Conservation (phyloP, 37 sponge, comb jelly and placozoan genomes). For the Tethya wilhelma region DNA sequence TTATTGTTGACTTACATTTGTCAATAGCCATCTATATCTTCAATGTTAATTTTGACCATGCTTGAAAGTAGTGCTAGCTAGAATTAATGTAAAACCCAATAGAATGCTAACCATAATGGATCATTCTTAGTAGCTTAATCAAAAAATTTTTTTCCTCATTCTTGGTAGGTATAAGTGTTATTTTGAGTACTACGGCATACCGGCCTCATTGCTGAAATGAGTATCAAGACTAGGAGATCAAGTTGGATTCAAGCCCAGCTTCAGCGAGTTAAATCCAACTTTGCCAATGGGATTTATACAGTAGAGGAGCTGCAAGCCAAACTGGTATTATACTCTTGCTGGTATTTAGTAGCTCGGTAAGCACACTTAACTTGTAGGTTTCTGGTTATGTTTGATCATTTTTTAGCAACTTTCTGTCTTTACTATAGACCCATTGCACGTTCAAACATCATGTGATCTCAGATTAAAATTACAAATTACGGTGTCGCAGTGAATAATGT, state of each 20-base stretch:
- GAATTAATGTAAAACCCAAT: no score
- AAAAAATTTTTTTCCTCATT: not conserved
- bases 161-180: slow-evolving; percentile 47
- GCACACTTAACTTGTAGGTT: slow-evolving; percentile 11
- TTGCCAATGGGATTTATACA: slow-evolving; percentile 83
- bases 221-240: not conserved
- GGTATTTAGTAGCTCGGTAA: no score
- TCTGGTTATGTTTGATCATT: slow-evolving; percentile 19
- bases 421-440: no score
- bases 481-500: no score
- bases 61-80: no score
- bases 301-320: no score
- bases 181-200: slow-evolving; percentile 41
- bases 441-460: no score
- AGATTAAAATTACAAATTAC: no score
- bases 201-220: slow-evolving; percentile 24
- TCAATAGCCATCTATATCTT: not conserved
- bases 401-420: no score
- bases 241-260: slow-evolving; percentile 49
- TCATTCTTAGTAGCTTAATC: no score
- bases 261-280: slow-evolving; percentile 12
- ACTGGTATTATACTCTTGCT: no score
- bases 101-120: no score
- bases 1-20: not conserved
- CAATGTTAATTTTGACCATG: not conserved